Evolutionary conservation across 1,140 invertebrate species (phyloP).

Genomic region (Cydia fagiglandana): DNA sequence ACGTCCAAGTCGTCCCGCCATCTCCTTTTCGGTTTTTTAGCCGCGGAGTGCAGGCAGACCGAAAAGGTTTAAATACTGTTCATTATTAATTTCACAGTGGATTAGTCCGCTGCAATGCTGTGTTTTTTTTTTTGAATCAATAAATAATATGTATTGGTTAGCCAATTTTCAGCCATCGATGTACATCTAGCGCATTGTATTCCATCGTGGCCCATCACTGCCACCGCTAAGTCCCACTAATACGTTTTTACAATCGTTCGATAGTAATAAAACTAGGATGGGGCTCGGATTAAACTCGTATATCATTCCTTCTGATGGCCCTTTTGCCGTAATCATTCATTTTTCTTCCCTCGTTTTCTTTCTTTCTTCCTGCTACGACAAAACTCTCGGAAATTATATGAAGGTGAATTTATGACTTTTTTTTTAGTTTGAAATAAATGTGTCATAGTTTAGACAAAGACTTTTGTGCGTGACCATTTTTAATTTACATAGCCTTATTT

Average conservation of each 20-base stretch:
- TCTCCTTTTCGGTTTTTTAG: no score
- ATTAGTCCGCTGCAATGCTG: no score
- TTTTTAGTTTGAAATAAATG: slow-evolving; percentile 1
- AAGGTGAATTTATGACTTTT: slow-evolving; percentile 6
- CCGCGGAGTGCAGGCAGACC: no score
- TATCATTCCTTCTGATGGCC: slow-evolving; percentile 78
- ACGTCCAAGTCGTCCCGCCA: no score
- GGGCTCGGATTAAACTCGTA: slow-evolving; percentile 74
- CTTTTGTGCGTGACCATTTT: no score
- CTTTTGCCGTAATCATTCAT: slow-evolving; percentile 78
- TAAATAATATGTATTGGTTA: no score
- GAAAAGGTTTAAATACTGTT: no score
- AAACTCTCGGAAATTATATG: slow-evolving; percentile 45
- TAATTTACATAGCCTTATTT: no score
- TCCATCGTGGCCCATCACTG: neutral
- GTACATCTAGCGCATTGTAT: neutral
- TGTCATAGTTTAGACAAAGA: neutral
- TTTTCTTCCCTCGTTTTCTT: slow-evolving; percentile 75
- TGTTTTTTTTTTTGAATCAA: no score
- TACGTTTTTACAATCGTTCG: slow-evolving; percentile 77
- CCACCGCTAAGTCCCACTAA: slow-evolving; percentile 56
- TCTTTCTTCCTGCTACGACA: slow-evolving; percentile 62
- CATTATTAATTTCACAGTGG: no score
- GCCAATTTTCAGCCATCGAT: neutral
- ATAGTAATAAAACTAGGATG: slow-evolving; percentile 76